A percentile compares a stretch with the other conserved stretches of the same genome.
These are phyloP conservation scores for Boulengeromyrus knoepffleri DNA, from an alignment of 2,113 vertebrate species.

Conservation along the genomic window DNA sequence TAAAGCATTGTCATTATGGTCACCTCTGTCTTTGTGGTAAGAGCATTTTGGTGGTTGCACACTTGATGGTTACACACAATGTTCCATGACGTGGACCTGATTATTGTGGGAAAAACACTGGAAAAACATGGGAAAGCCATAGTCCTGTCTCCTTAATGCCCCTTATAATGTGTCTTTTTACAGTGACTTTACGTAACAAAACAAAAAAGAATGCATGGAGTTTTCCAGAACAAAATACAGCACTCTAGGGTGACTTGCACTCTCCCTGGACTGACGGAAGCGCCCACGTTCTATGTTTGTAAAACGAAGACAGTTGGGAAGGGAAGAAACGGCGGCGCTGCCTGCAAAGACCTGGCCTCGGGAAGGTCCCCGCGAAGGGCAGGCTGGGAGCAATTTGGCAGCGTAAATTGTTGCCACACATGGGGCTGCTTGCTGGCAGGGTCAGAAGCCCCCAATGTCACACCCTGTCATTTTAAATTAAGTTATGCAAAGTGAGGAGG, in stretches of 20 bases:
- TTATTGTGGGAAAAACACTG: not conserved
- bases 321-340: not conserved
- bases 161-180: too few species aligned
- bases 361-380: conserved; percentile 35
- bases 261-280: not conserved
- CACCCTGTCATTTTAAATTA: conserved; percentile 96
- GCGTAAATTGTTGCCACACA: conserved; percentile 89
- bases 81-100: not conserved
- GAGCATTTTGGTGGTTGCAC: not conserved
- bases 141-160: not conserved
- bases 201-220: not conserved
- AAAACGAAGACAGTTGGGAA: not conserved
- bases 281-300: not conserved
- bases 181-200: not conserved
- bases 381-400: conserved; percentile 83
- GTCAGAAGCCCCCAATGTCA: conserved; percentile 82
- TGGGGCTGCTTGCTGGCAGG: conserved; percentile 75
- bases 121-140: too few species aligned
- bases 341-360: not conserved
- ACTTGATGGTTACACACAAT: not conserved
- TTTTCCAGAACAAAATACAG: not conserved
- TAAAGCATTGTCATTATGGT: not conserved
- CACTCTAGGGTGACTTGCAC: not conserved
- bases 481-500: conserved; percentile 88
- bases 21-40: not conserved